These are phyloP conservation scores for Heptranchias perlo DNA, from an alignment of 2,113 vertebrate genomes.

Conservation along the genomic window DNA sequence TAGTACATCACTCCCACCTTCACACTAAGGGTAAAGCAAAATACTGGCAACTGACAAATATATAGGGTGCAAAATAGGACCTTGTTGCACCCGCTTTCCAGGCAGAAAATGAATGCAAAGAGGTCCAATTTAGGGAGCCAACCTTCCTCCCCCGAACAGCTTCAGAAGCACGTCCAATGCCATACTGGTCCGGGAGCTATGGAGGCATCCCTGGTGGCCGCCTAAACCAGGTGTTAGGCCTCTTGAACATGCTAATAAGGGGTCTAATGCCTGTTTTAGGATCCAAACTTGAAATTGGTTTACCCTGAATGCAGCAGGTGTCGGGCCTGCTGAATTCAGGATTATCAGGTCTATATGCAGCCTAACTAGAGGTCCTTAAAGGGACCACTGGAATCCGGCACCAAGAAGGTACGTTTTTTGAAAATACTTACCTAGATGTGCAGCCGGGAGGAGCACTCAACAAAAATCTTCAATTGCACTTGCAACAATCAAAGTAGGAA, in stretches of 20 bases:
- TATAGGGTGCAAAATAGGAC: no score
- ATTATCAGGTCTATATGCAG: neutral
- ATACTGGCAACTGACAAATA: neutral
- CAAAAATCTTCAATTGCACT: neutral
- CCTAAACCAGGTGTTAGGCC: neutral
- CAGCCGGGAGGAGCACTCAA: neutral
- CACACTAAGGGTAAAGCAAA: neutral
- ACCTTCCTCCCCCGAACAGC: neutral
- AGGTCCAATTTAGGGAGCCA: neutral
- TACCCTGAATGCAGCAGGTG: neutral
- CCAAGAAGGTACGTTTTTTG: neutral
- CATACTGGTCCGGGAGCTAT: neutral
- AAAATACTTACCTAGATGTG: neutral
- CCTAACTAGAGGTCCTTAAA: neutral
- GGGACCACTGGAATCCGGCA: neutral
- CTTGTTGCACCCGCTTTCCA: no score
- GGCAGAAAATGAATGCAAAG: no score
- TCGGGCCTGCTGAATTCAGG: no score
- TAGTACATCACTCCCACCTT: neutral
- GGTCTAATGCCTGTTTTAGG: neutral
- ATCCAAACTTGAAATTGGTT: neutral
- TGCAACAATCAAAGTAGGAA: neutral
- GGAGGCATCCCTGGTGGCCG: neutral
- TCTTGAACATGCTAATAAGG: neutral
- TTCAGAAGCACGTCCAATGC: neutral